Conservation (phyloP, 2,888 invertebrate species). For the Phyllotreta striolata region DNA sequence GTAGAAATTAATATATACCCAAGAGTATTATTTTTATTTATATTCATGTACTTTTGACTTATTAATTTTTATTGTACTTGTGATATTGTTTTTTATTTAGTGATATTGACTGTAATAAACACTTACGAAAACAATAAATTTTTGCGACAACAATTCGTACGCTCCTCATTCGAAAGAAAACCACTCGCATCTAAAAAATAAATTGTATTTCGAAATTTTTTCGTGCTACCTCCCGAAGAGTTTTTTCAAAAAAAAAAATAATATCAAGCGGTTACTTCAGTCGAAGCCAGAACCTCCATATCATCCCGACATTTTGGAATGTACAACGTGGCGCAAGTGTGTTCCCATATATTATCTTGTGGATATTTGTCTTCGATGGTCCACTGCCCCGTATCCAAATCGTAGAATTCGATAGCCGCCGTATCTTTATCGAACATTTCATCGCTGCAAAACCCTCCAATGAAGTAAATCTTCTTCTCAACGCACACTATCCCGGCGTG, state of each 20-base stretch:
- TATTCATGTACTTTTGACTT: constrained; percentile 17
- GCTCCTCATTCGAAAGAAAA: too few relatives aligned
- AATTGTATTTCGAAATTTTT: too few relatives aligned
- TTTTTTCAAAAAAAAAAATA: constrained; percentile 15
- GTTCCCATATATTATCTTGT: constrained; percentile 74
- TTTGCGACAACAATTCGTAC: constrained; percentile 11
- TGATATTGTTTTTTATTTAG: constrained; percentile 31
- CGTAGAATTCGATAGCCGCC: constrained; percentile 72
- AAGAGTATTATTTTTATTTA: constrained; percentile 30
- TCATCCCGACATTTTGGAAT: constrained; percentile 65
- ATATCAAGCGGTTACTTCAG: constrained; percentile 34
- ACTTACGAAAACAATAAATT: constrained; percentile 27
- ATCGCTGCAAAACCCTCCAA: constrained; percentile 74
- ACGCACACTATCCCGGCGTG: constrained; percentile 73
- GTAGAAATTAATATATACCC: constrained; percentile 27
- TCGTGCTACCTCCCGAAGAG: neutral
- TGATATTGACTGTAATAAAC: constrained; percentile 28
- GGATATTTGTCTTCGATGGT: constrained; percentile 70
- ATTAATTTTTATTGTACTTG: constrained; percentile 26
- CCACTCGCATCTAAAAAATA: too few relatives aligned
- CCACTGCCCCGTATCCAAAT: constrained; percentile 69
- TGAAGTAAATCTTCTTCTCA: constrained; percentile 69
- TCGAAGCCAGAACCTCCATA: constrained; percentile 49
- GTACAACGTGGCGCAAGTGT: constrained; percentile 71
- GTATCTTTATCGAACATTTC: constrained; percentile 74